These are phyloP conservation scores for Lutjanus argentimaculatus DNA, from an alignment of 2,797 vertebrate genomes.

Conservation along the genomic window DNA sequence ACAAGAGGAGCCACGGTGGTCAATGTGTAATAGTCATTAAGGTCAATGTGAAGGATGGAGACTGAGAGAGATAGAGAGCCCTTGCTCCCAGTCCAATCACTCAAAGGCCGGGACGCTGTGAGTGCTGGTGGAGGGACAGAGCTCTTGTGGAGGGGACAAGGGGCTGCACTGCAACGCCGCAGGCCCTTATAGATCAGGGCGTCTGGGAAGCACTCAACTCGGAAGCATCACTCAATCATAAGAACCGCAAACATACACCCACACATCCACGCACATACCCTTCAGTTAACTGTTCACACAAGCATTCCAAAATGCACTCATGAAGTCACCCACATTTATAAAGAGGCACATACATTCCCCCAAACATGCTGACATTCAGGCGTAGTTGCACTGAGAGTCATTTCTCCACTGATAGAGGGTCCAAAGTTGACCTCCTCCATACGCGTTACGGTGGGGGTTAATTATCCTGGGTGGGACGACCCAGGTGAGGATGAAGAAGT, in stretches of 20 bases:
- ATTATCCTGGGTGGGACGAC: slow-evolving; percentile 27
- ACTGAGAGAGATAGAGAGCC: slow-evolving; percentile 78
- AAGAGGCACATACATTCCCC: slow-evolving; percentile 75
- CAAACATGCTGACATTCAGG: slow-evolving; percentile 67
- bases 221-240: slow-evolving; percentile 64
- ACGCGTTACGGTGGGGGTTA: neutral
- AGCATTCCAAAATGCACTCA: slow-evolving; percentile 60
- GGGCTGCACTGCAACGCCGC: slow-evolving; percentile 49
- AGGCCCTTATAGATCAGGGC: slow-evolving; percentile 52
- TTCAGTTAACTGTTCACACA: slow-evolving; percentile 51
- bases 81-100: slow-evolving; percentile 78
- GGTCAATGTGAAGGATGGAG: slow-evolving; percentile 76
- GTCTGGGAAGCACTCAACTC: slow-evolving; percentile 70
- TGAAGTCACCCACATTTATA: slow-evolving; percentile 64
- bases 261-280: slow-evolving; percentile 52
- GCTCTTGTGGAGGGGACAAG: slow-evolving; percentile 59
- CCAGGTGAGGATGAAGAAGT: slow-evolving; percentile 38
- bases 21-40: slow-evolving; percentile 73
- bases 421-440: slow-evolving; percentile 41
- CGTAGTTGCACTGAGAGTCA: slow-evolving; percentile 60
- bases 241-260: slow-evolving; percentile 49
- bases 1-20: slow-evolving; percentile 57
- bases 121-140: slow-evolving; percentile 71
- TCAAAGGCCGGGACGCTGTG: slow-evolving; percentile 63
- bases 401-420: slow-evolving; percentile 46